phyloP scores from a whole-genome alignment of 2,888 invertebrate species.

The Parelbella ahira region DNA sequence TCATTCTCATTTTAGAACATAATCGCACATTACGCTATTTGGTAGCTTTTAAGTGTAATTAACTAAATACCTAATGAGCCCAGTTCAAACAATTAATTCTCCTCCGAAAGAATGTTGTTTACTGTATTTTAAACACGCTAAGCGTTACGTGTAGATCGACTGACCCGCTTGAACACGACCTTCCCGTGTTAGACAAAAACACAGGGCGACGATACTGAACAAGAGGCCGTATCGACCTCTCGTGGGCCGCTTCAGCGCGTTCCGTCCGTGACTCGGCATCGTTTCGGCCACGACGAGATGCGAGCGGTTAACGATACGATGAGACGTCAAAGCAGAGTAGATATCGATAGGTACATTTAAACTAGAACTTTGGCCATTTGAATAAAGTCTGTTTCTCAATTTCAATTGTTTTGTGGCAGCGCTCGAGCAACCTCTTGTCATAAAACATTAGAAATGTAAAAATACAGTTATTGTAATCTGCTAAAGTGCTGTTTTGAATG shows the following conservation, averaged over 20 bases:
- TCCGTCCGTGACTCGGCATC: slow-evolving; percentile 22
- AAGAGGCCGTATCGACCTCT: slow-evolving; percentile 5
- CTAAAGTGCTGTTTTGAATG: too few species aligned
- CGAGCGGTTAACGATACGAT: slow-evolving; percentile 12
- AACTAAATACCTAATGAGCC: neutral
- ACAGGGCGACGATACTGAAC: slow-evolving; percentile 3
- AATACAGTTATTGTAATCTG: too few species aligned
- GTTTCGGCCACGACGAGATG: slow-evolving; percentile 3
- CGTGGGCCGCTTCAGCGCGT: neutral
- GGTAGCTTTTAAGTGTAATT: slow-evolving; percentile 6
- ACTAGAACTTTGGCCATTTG: too few species aligned
- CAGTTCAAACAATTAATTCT: slow-evolving; percentile 5
- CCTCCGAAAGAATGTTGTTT: too few species aligned
- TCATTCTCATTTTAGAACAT: slow-evolving; percentile 8
- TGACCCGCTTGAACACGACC: neutral
- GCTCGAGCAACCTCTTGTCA: too few species aligned
- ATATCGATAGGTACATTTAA: too few species aligned
- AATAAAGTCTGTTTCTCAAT: too few species aligned
- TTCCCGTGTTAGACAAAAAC: slow-evolving; percentile 5
- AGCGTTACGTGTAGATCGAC: neutral
- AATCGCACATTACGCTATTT: slow-evolving; percentile 1
- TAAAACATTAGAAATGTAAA: too few species aligned
- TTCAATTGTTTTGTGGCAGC: too few species aligned
- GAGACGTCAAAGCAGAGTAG: slow-evolving; percentile 23
- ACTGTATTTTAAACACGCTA: too few species aligned